phyloP scores from a whole-genome alignment of 2,113 vertebrate genomes.

The Petromus typicus region DNA sequence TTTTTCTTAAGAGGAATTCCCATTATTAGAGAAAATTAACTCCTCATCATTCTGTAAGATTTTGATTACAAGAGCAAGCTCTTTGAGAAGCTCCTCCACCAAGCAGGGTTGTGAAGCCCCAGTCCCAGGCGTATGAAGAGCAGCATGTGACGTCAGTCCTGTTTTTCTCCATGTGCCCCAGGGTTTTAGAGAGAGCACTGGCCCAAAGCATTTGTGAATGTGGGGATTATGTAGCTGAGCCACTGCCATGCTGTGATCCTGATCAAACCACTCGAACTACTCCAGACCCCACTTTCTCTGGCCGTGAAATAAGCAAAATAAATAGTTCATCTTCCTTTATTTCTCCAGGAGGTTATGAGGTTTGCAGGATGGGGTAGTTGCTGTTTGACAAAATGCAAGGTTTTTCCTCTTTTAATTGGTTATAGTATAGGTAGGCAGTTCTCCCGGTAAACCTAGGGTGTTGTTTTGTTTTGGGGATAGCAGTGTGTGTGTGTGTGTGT shows the following conservation, averaged over 20 bases:
- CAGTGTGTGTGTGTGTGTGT: no score
- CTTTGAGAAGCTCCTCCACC: neutral
- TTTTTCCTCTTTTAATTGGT: slow-evolving; percentile 41
- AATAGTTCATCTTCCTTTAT: neutral
- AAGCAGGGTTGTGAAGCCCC: neutral
- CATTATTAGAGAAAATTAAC: neutral
- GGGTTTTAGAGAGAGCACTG: neutral
- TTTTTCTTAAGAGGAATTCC: neutral
- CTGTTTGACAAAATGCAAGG: slow-evolving; percentile 28
- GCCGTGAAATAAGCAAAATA: neutral
- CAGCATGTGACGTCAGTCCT: neutral
- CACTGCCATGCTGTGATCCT: neutral
- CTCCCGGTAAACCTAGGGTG: neutral
- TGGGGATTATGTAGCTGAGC: neutral
- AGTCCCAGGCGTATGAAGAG: neutral
- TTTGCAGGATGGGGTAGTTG: neutral
- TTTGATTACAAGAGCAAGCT: neutral
- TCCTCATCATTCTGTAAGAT: neutral
- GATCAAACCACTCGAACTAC: neutral
- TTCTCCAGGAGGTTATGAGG: neutral
- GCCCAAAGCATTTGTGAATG: neutral
- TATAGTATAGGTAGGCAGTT: neutral
- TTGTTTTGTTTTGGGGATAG: neutral
- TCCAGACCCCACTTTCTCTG: slow-evolving; percentile 7
- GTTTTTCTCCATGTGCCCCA: neutral